Evolutionary conservation across 2,888 invertebrate species (phyloP).

Genomic region (Cerceris rybyensis): DNA sequence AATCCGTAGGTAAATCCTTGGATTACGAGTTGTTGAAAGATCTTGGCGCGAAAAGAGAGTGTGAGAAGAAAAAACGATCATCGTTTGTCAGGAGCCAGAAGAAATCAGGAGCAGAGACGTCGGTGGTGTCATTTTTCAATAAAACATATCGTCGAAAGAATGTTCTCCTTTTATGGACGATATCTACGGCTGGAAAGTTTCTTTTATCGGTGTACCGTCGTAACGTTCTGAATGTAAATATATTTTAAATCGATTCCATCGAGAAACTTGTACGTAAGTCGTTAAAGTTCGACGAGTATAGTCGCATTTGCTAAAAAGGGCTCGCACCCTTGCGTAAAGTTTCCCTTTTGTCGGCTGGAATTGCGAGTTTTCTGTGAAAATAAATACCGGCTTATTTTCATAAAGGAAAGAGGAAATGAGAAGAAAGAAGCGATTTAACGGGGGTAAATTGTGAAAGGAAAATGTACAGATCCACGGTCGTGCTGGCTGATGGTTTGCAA

Average conservation of each 20-base stretch:
- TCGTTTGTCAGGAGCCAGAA: background rate
- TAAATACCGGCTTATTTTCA: background rate
- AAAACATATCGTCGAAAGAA: background rate
- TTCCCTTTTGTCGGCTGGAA: background rate
- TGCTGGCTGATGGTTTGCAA: conserved; percentile 6
- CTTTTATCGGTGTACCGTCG: background rate
- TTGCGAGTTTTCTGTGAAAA: background rate
- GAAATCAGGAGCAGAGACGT: background rate
- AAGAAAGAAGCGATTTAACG: too few species aligned
- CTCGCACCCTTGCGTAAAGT: background rate
- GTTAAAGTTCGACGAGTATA: background rate
- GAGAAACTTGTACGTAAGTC: background rate
- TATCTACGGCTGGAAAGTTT: background rate
- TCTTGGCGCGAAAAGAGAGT: too few species aligned
- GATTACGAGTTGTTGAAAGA: too few species aligned
- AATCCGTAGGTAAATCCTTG: background rate
- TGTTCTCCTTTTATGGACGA: background rate
- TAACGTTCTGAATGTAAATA: background rate
- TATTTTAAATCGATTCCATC: background rate
- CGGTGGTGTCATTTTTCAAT: background rate
- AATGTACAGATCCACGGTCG: background rate
- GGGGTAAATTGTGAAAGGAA: background rate
- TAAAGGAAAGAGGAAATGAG: background rate
- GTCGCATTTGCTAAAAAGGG: too few species aligned
- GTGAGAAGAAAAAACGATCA: background rate